Conservation (phyloP, 2,797 vertebrate species). For the Neosalanx taihuensis region DNA sequence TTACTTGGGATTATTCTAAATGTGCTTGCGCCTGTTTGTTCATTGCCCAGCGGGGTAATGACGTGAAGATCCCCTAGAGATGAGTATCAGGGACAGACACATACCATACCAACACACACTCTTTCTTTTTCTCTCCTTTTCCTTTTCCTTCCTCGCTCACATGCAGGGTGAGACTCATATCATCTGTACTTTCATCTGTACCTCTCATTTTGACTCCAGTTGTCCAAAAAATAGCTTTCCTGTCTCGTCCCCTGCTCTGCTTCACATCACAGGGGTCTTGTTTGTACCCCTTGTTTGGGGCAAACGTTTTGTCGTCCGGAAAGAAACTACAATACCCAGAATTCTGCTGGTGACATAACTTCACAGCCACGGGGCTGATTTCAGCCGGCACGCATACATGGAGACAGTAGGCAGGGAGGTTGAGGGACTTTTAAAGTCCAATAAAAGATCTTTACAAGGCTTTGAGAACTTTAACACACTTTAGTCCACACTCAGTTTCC, state of each 20-base stretch:
- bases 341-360: background rate
- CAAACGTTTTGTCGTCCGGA: too few species aligned
- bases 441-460: constrained; percentile 9
- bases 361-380: background rate
- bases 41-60: background rate
- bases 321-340: background rate
- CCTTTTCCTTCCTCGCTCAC: background rate
- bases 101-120: background rate
- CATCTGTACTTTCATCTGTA: too few species aligned
- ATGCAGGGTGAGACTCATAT: background rate
- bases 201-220: too few species aligned
- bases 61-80: background rate
- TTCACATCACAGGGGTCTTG: too few species aligned
- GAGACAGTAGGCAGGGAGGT: constrained; percentile 13
- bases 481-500: constrained; percentile 10
- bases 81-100: background rate
- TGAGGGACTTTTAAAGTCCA: background rate
- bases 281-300: too few species aligned
- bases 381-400: background rate
- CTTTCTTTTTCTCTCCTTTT: background rate
- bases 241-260: too few species aligned
- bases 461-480: constrained; percentile 16
- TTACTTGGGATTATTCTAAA: too few species aligned
- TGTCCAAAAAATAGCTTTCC: too few species aligned
- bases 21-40: background rate